Evolutionary conservation across 2,113 vertebrate species (phyloP), one percentile per base, ranked within the genome.

Genomic region (Toxotes chatareus): DNA sequence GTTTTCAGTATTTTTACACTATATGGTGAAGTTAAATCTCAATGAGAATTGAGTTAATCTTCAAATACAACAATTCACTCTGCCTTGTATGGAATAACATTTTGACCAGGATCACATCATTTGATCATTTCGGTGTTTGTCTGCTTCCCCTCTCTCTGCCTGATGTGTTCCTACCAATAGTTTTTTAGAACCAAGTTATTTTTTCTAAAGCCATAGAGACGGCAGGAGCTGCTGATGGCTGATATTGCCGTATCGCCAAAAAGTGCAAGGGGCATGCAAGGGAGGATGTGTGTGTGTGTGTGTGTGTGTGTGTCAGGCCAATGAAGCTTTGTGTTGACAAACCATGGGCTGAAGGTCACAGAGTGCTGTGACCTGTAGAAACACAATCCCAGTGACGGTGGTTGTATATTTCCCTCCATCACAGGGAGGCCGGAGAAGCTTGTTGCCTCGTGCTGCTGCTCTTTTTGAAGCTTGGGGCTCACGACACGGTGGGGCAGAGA

Each of bases 321-420:
- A 51, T 49, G n/a, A 16, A 82, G 81, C 49, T 74, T 49, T 78
- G 44, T 77, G 36, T 56, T 67, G 73, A 72, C 62, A 61, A 65
- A 70, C 73, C 12, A 16, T 55, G 72, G n/a, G 46, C 38, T 60
- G 60, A 40, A 57, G 46, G 63, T 62, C 47, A 88, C 47, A 8
- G 49, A 71, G 75, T 67, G 75, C 77, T 71, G 65, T 69, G 80
- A 91, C 84, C 82, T 71, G 76, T 61, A 59, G 82, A 88, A 83
- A 84, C 57, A 76, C 51, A 75, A 81, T 83, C 66, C 51, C 21
- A 9, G 34, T 87, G 87, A 83, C 83, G 80, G 78, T 56, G 31
- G 64, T 83, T 60, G 63, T 90, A 84, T 83, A 83, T 79, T 64
- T 79, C 51, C 63, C 71, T 79, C 68, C 76, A 70, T 87, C 81